These are phyloP conservation scores for Lithobius niger DNA, from an alignment of 1,140 invertebrate genomes.

Conservation along the genomic window DNA sequence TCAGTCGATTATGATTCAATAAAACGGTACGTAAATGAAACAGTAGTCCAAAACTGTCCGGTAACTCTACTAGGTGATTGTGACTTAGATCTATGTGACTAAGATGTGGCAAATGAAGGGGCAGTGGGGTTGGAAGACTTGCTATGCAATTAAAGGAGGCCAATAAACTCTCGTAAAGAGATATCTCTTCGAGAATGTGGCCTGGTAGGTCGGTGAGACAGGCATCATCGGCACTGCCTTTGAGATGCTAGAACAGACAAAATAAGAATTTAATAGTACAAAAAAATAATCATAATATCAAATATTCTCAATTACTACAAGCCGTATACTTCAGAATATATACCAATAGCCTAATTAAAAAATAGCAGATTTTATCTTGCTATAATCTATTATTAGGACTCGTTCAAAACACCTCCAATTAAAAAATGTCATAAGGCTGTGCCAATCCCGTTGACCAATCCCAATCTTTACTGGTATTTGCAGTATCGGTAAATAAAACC, in stretches of 20 bases:
- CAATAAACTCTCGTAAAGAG: slow-evolving; percentile 5
- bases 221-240: not conserved
- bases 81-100: slow-evolving; percentile 29
- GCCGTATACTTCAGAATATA: too few relatives aligned
- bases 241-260: slow-evolving; percentile 7
- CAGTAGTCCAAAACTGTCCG: slow-evolving; percentile 30
- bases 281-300: not conserved
- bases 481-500: too few relatives aligned
- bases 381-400: too few relatives aligned
- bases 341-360: too few relatives aligned
- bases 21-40: slow-evolving; percentile 29
- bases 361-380: too few relatives aligned
- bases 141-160: slow-evolving; percentile 16
- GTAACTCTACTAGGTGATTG: slow-evolving; percentile 26
- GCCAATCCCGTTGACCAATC: too few relatives aligned
- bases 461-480: too few relatives aligned
- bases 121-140: slow-evolving; percentile 28
- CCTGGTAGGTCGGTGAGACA: not conserved
- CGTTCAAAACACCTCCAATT: too few relatives aligned
- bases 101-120: slow-evolving; percentile 30
- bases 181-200: slow-evolving; percentile 2
- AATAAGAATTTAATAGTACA: not conserved
- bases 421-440: too few relatives aligned
- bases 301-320: too few relatives aligned
- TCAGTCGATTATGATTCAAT: slow-evolving; percentile 25